A percentile compares a stretch with the other conserved stretches of the same genome.
Conservation (phyloP, 2,113 vertebrate genomes). For the Pangasianodon gigas region DNA sequence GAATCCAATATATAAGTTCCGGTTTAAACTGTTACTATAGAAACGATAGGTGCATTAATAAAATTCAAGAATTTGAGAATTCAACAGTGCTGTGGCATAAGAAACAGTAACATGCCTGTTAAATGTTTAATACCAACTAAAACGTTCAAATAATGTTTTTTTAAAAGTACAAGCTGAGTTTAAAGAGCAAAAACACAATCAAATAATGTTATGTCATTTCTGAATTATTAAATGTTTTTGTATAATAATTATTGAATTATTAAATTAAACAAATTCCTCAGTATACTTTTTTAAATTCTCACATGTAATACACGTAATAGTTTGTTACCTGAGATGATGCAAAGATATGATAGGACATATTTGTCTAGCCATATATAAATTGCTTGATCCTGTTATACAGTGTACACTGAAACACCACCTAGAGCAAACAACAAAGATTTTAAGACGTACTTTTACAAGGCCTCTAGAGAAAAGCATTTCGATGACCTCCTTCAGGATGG, state of each 20-base stretch:
- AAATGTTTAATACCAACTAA: not conserved
- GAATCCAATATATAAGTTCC: not conserved
- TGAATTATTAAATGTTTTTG: not conserved
- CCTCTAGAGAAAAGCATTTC: slow-evolving; percentile 92
- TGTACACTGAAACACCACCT: too few relatives aligned
- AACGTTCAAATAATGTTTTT: not conserved
- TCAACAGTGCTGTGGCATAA: not conserved
- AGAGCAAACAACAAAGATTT: not conserved
- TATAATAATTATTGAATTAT: too few relatives aligned
- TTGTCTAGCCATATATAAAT: not conserved
- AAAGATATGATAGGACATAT: not conserved
- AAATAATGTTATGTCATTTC: not conserved
- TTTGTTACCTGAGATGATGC: not conserved
- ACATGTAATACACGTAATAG: too few relatives aligned
- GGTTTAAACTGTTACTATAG: not conserved
- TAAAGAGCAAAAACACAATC: not conserved
- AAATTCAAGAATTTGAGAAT: not conserved
- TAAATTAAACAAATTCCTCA: not conserved
- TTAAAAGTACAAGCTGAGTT: not conserved
- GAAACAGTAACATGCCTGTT: not conserved
- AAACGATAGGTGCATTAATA: not conserved
- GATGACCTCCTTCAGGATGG: slow-evolving; percentile 91
- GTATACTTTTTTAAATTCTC: not conserved
- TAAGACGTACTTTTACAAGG: slow-evolving; percentile 71
- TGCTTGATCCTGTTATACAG: not conserved